Percentiles rank a stretch among this genome's conserved stretches.
These are phyloP conservation scores for Drosophila mettleri DNA, from an alignment of 2,888 invertebrate species.

Conservation along the genomic window DNA sequence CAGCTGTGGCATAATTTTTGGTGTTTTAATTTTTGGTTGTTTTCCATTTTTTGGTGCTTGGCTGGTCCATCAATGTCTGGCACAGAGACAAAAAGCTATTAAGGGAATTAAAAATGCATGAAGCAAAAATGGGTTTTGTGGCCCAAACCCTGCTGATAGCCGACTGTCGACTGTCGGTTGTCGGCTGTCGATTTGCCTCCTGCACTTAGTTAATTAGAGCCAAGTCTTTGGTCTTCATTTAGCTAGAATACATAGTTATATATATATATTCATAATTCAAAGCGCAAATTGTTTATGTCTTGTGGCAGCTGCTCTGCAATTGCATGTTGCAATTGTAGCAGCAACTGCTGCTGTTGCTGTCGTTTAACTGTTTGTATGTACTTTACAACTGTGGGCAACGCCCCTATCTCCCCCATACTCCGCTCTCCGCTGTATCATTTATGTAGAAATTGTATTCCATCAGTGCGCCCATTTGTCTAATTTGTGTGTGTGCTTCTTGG, in stretches of 20 bases:
- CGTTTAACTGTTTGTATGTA: conserved; percentile 74
- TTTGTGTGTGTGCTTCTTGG: conserved; percentile 67
- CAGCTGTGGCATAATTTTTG: conserved; percentile 57
- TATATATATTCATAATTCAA: conserved; percentile 71
- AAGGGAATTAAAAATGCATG: conserved; percentile 82
- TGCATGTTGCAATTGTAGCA: conserved; percentile 62
- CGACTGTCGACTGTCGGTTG: conserved; percentile 25
- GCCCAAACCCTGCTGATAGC: conserved; percentile 27
- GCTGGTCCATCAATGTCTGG: conserved; percentile 79
- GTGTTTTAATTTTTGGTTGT: conserved; percentile 61
- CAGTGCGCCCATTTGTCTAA: conserved; percentile 68
- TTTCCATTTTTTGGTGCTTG: conserved; percentile 41
- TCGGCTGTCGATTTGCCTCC: conserved; percentile 39
- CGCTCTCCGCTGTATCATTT: conserved; percentile 25
- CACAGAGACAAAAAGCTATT: conserved; percentile 79
- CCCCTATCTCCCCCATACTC: conserved; percentile 12
- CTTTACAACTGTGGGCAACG: conserved; percentile 52
- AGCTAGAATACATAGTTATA: conserved; percentile 34
- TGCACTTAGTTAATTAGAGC: conserved; percentile 77
- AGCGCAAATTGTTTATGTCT: conserved; percentile 66
- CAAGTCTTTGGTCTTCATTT: conserved; percentile 54
- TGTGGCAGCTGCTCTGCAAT: conserved; percentile 55
- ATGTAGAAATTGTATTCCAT: conserved; percentile 50
- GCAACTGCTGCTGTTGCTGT: conserved; percentile 26
- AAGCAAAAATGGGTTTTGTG: conserved; percentile 66